Conservation (phyloP, 2,113 vertebrate genomes). For the Eleginops maclovinus region DNA sequence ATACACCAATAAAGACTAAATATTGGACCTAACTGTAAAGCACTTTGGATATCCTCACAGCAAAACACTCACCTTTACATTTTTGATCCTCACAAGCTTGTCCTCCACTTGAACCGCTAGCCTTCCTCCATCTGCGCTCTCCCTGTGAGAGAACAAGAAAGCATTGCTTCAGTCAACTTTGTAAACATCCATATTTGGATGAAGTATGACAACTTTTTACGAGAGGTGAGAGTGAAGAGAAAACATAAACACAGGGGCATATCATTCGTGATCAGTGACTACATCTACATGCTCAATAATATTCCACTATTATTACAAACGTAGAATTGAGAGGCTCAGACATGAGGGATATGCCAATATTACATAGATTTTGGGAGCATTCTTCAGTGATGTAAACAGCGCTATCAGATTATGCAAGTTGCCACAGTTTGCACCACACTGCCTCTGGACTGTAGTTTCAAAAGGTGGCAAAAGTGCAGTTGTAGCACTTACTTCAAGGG, state of each 20-base stretch:
- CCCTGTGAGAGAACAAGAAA: conserved; percentile 82
- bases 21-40: neutral
- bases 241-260: conserved; percentile 6
- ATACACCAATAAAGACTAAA: neutral
- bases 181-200: neutral
- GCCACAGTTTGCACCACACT: no score
- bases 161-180: neutral
- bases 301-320: no score
- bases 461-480: no score
- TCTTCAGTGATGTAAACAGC: no score
- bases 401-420: no score
- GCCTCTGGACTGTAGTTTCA: no score
- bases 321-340: no score
- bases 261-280: conserved; percentile 25
- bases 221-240: conserved; percentile 3
- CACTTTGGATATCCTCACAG: no score
- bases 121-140: conserved; percentile 88
- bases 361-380: no score
- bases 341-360: no score
- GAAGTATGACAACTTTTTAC: neutral
- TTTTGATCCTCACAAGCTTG: conserved; percentile 90
- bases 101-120: conserved; percentile 92
- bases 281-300: no score
- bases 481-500: no score
- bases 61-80: conserved; percentile 88